Evolutionary conservation across 1,140 invertebrate species (phyloP).

Genomic region (Platorchestia sp.): DNA sequence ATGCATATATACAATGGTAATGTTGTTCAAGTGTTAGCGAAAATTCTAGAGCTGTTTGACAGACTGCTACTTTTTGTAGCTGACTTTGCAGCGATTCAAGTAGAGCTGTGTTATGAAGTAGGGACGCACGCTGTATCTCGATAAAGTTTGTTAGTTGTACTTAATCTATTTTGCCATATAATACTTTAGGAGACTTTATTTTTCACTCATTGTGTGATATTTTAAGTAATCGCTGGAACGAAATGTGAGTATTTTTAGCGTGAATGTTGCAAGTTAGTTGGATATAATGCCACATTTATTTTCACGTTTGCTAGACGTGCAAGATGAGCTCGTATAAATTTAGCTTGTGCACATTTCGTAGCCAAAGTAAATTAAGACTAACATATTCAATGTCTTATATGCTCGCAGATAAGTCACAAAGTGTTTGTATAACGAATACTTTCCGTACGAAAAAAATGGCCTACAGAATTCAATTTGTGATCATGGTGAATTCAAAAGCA

Average conservation of each 20-base stretch:
- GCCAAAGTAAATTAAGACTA: background rate
- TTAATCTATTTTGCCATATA: background rate
- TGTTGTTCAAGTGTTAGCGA: background rate
- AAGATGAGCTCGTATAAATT: background rate
- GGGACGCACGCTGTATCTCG: background rate
- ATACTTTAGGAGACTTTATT: background rate
- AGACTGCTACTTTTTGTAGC: background rate
- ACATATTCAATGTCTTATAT: background rate
- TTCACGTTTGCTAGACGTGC: background rate
- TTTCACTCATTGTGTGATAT: background rate
- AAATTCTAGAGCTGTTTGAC: background rate
- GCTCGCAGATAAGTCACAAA: background rate
- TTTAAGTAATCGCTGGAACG: background rate
- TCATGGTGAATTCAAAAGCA: background rate
- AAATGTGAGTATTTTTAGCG: background rate
- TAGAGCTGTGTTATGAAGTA: background rate
- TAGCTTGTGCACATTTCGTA: background rate
- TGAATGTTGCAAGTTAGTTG: background rate
- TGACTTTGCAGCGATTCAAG: background rate
- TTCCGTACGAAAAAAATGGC: background rate
- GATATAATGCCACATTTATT: background rate
- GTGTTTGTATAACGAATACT: background rate
- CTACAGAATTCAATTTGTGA: background rate
- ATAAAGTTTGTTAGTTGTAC: background rate
- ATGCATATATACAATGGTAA: background rate